phyloP scores from a whole-genome alignment of 1,140 invertebrate genomes.

The Brachionus asplanchnoidis region DNA sequence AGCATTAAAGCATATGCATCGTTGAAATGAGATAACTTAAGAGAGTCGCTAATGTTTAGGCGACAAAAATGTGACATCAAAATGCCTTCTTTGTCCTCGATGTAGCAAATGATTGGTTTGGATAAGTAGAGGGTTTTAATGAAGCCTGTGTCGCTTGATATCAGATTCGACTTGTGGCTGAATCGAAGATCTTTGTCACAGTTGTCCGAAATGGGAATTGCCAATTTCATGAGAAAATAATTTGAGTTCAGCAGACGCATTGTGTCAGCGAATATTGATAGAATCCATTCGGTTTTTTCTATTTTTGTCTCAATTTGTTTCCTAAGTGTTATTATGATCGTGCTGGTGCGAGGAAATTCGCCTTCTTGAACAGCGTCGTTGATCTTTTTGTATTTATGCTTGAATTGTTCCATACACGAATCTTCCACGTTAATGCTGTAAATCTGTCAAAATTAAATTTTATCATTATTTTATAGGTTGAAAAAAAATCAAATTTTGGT shows the following conservation, averaged over 20 bases:
- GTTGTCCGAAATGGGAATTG: constrained; percentile 37
- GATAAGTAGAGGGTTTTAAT: constrained; percentile 36
- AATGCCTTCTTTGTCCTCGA: constrained; percentile 39
- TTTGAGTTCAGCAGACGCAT: constrained; percentile 36
- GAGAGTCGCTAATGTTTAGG: constrained; percentile 17
- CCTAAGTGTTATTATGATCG: constrained; percentile 18
- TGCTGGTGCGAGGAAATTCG: constrained; percentile 39
- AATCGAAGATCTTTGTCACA: constrained; percentile 37
- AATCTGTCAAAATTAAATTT: not conserved
- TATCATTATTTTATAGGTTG: no score
- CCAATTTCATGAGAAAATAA: constrained; percentile 41
- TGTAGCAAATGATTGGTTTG: constrained; percentile 32
- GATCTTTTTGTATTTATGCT: constrained; percentile 33
- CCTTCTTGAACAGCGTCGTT: constrained; percentile 31
- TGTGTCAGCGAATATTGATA: constrained; percentile 37
- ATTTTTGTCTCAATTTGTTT: constrained; percentile 41
- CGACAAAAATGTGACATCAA: constrained; percentile 40
- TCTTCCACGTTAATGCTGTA: constrained; percentile 37
- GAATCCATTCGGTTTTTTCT: constrained; percentile 39
- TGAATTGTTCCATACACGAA: constrained; percentile 33
- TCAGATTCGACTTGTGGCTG: constrained; percentile 37
- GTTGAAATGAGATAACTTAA: constrained; percentile 33
- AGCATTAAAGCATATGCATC: constrained; percentile 33
- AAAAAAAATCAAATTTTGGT: no score
- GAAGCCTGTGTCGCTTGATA: constrained; percentile 34